Conservation (phyloP, 2,113 vertebrate genomes). For the Chaetorhynchus papuensis region DNA sequence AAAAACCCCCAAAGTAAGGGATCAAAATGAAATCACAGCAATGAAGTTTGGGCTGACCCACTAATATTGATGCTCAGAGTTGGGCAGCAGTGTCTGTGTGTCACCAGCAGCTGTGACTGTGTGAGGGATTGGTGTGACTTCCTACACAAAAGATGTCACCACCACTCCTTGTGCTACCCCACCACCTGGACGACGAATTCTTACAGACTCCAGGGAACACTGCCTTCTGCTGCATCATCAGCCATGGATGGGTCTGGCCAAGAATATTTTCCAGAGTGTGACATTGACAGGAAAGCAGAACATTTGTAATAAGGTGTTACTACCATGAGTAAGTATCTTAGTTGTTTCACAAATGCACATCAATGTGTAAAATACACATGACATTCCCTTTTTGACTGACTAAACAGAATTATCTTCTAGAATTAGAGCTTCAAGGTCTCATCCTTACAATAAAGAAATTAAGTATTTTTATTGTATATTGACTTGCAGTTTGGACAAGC, state of each 20-base stretch:
- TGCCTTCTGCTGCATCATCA: constrained; percentile 38
- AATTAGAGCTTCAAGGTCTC: neutral
- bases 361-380: neutral
- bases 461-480: constrained; percentile 14
- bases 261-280: neutral
- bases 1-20: neutral
- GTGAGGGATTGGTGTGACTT: neutral
- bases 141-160: neutral
- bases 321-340: neutral
- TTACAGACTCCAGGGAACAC: neutral
- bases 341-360: neutral
- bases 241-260: neutral
- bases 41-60: neutral
- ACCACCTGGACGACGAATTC: neutral
- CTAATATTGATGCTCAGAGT: neutral
- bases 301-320: neutral
- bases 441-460: neutral
- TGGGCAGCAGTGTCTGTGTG: neutral
- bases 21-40: neutral
- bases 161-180: neutral
- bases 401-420: neutral
- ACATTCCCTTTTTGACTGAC: neutral
- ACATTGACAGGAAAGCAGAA: neutral
- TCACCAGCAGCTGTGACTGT: neutral
- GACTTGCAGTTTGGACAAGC: neutral